phyloP scores from a whole-genome alignment of 2,888 invertebrate species.

The Abrostola triplasia region DNA sequence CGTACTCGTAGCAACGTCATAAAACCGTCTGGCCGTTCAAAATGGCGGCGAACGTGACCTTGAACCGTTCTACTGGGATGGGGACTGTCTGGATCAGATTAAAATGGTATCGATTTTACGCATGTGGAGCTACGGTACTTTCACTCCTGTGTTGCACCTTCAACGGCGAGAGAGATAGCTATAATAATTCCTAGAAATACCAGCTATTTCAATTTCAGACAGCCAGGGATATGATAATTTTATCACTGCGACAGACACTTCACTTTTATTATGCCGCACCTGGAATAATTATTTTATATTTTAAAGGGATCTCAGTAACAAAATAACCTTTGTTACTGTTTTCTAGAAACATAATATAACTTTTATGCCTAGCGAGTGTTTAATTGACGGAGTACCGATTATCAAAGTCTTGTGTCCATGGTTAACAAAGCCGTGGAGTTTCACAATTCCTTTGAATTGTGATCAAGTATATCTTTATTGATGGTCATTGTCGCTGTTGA shows the following conservation, averaged over 20 bases:
- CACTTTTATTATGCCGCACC: no score
- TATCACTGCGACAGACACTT: no score
- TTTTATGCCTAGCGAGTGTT: no score
- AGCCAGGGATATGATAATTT: no score
- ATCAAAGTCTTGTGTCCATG: no score
- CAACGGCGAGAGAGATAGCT: slow-evolving; percentile 7
- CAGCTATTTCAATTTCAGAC: no score
- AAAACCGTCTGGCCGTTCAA: slow-evolving; percentile 57
- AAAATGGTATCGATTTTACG: slow-evolving; percentile 52
- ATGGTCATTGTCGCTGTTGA: slow-evolving; percentile 23
- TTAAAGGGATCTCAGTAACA: no score
- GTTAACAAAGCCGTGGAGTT: background rate
- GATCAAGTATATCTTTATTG: slow-evolving; percentile 22
- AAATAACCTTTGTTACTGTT: no score
- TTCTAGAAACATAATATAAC: no score
- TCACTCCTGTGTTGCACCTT: slow-evolving; percentile 35
- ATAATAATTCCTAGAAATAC: slow-evolving; percentile 19
- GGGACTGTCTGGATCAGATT: slow-evolving; percentile 70
- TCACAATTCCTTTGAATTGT: slow-evolving; percentile 13
- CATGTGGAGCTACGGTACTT: slow-evolving; percentile 32
- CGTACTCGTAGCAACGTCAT: slow-evolving; percentile 44
- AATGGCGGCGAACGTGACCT: slow-evolving; percentile 71
- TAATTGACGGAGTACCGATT: no score
- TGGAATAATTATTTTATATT: no score
- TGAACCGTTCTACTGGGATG: slow-evolving; percentile 62